Evolutionary conservation across 2,113 vertebrate genomes (phyloP).

Genomic region (Austrofundulus limnaeus): DNA sequence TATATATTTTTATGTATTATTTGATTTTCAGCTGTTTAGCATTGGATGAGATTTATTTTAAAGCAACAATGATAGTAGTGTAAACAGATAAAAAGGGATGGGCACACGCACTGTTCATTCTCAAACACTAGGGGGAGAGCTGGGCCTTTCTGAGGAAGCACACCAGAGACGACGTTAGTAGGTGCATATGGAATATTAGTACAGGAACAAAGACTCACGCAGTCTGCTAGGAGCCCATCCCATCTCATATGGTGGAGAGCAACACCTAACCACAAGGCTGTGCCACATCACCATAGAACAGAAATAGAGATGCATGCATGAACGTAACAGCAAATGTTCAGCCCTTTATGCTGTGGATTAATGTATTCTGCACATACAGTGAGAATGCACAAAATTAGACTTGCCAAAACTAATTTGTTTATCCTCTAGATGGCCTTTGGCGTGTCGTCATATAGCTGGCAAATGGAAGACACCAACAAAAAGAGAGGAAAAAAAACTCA

Average conservation of each 20-base stretch:
- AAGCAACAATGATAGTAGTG: not conserved
- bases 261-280: slow-evolving; percentile 67
- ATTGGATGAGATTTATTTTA: not conserved
- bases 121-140: slow-evolving; percentile 73
- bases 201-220: slow-evolving; percentile 69
- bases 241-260: slow-evolving; percentile 47
- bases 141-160: slow-evolving; percentile 58
- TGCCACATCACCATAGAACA: slow-evolving; percentile 52
- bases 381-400: slow-evolving; percentile 12
- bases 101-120: slow-evolving; percentile 40
- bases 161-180: slow-evolving; percentile 23
- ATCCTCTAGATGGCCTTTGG: slow-evolving; percentile 13
- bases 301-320: not conserved
- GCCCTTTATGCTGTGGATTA: slow-evolving; percentile 38
- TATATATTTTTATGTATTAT: slow-evolving; percentile 1
- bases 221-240: slow-evolving; percentile 51
- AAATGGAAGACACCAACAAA: slow-evolving; percentile 11
- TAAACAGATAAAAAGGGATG: slow-evolving; percentile 11
- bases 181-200: slow-evolving; percentile 33
- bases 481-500: slow-evolving; percentile 5
- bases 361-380: slow-evolving; percentile 41
- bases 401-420: slow-evolving; percentile 9
- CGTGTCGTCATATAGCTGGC: slow-evolving; percentile 22
- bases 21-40: not conserved
- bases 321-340: not conserved